Evolutionary conservation across 2,888 invertebrate genomes (phyloP), one percentile per base, ranked within the genome.

Genomic region (Megalurothrips usitatus): DNA sequence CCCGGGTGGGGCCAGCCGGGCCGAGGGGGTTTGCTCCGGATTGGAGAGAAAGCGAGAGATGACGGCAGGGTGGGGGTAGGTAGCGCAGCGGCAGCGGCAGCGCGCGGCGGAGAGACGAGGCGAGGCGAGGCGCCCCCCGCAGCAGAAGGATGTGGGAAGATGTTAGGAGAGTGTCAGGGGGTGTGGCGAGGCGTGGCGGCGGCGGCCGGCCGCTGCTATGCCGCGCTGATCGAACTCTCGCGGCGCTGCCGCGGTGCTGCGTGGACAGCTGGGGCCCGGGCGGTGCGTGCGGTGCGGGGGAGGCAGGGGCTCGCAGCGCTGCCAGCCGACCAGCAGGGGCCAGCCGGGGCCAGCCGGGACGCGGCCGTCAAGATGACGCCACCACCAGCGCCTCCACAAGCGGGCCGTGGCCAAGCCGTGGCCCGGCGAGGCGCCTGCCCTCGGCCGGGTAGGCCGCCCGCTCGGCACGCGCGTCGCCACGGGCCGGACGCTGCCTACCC

Each of bases 111-210:
- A 2, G 34, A 2, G 34, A 4, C 2, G 34, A 3, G 68, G 68
- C 68, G 68, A 23, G 26, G 58, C 58, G 68, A 26, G 10, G 68
- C 26, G 68, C 12, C 68, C n/a, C n/a, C n/a, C n/a, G n/a, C 68
- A 75, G 68, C 23, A 75, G 68, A 75, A 75, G 68, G 68, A 75
- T 75, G 68, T 75, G 68, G 68, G 68, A 75, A 75, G 68, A 75
- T 75, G 68, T 75, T 75, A 75, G 68, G 68, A 23, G 68, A 75
- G 68, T 75, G 68, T 75, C 68, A 75, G 26, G 11, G 68, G 68
- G 58, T 17, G 14, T 17, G 58, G 14, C 19, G 58, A 10, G 58
- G 34, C 34, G 34, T 43, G 34, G 34, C 34, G 34, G 34, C 6
- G 34, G 34, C 34, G 3, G 6, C 34, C 6, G 34, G 34, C 34